Evolutionary conservation across 2,113 vertebrate species (phyloP).

Genomic region (Indicator indicator): DNA sequence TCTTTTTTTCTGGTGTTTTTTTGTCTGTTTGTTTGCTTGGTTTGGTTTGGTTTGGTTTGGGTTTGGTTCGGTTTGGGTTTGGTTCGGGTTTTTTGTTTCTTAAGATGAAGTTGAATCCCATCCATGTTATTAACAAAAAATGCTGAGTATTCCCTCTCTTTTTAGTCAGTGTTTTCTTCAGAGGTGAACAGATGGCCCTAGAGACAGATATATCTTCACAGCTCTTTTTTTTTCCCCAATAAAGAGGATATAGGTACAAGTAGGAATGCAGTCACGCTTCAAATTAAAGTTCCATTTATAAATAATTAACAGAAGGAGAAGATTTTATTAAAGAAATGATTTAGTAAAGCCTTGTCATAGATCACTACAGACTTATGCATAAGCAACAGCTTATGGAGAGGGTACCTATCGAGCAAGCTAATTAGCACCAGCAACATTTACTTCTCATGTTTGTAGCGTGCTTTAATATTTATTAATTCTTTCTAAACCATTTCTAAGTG

Average conservation of each 20-base stretch:
- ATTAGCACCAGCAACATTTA: neutral
- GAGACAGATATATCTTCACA: slow-evolving; percentile 28
- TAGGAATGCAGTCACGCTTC: neutral
- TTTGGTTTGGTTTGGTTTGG: too few species aligned
- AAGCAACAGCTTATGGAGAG: neutral
- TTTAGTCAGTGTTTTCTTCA: slow-evolving; percentile 12
- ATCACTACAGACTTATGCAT: neutral
- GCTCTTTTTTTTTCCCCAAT: neutral
- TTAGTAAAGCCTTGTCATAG: slow-evolving; percentile 24
- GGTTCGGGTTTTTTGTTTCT: neutral
- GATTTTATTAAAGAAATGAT: neutral
- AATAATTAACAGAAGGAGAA: slow-evolving; percentile 1
- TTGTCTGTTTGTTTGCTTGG: too few species aligned
- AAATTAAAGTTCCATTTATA: slow-evolving; percentile 42
- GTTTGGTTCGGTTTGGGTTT: too few species aligned
- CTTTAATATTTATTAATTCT: slow-evolving; percentile 3
- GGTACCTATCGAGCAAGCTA: neutral
- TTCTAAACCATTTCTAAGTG: slow-evolving; percentile 34
- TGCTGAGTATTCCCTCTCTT: slow-evolving; percentile 40
- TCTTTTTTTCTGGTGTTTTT: too few species aligned
- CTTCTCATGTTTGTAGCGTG: neutral
- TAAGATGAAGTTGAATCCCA: neutral
- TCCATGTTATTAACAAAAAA: neutral
- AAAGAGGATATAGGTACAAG: neutral
- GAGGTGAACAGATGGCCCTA: slow-evolving; percentile 42